Conservation (phyloP, 2,113 vertebrate genomes). For the Ailurus styani region DNA sequence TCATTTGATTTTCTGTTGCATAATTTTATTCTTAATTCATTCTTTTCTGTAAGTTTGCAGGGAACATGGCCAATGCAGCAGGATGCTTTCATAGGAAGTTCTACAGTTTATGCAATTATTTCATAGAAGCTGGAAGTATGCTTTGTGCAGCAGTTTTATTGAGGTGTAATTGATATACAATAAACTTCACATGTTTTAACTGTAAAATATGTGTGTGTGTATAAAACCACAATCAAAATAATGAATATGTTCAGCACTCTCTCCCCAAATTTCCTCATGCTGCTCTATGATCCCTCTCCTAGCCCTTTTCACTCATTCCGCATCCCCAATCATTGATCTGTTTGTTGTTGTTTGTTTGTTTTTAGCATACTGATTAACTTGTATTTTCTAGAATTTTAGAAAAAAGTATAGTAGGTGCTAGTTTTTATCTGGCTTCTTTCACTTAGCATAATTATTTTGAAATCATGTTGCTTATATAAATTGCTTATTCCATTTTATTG, state of each 20-base stretch:
- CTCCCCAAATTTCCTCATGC: background rate
- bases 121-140: background rate
- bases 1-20: background rate
- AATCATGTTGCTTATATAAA: background rate
- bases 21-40: background rate
- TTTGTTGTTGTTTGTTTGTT: background rate
- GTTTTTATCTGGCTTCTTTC: background rate
- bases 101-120: background rate
- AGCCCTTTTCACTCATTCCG: accelerated
- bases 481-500: background rate
- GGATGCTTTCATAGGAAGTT: background rate
- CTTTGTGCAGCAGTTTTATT: background rate
- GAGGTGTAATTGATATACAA: background rate
- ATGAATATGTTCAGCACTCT: background rate
- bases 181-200: background rate
- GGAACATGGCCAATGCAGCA: background rate
- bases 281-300: background rate
- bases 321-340: background rate
- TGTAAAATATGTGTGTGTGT: background rate
- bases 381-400: background rate
- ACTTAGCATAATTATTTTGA: background rate
- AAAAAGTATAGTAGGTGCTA: background rate
- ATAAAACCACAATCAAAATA: background rate
- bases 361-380: background rate
- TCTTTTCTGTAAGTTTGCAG: background rate